Conservation (phyloP, 2,113 vertebrate species). For the Procavia capensis region DNA sequence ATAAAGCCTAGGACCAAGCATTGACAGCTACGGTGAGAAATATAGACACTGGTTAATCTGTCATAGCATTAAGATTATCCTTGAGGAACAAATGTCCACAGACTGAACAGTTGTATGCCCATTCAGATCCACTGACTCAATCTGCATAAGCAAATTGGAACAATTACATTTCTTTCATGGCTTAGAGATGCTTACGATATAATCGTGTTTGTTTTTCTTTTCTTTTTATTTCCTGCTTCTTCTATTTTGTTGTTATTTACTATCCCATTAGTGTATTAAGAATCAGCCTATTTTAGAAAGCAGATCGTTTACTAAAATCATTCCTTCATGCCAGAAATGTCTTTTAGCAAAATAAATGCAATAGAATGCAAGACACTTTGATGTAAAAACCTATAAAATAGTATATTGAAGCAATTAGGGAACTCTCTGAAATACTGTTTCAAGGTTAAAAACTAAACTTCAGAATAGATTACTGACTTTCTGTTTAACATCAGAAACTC, state of each 20-base stretch:
- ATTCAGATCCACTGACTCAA: not conserved
- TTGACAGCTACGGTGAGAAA: not conserved
- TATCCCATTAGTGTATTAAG: constrained; percentile 46
- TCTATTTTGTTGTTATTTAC: constrained; percentile 21
- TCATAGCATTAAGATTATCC: not conserved
- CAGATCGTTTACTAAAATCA: constrained; percentile 14
- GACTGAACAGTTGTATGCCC: not conserved
- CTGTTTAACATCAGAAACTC: constrained; percentile 8
- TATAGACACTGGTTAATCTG: not conserved
- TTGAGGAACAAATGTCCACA: not conserved
- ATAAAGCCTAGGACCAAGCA: not conserved
- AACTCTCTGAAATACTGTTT: constrained; percentile 7
- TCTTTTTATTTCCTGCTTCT: too few relatives aligned
- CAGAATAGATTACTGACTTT: constrained; percentile 41
- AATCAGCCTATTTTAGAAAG: constrained; percentile 42
- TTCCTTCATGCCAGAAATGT: constrained; percentile 37
- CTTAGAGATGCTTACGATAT: not conserved
- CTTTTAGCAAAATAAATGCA: constrained; percentile 41
- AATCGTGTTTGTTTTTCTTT: not conserved
- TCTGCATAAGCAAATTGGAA: not conserved
- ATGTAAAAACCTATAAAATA: constrained; percentile 57
- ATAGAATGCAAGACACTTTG: constrained; percentile 55
- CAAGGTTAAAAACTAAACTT: constrained; percentile 59
- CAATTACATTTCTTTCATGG: not conserved
- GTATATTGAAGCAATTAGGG: constrained; percentile 34